phyloP scores from a whole-genome alignment of 30 jellyfish, hydroid and myxozoan genomes.

The Mastigias papua region DNA sequence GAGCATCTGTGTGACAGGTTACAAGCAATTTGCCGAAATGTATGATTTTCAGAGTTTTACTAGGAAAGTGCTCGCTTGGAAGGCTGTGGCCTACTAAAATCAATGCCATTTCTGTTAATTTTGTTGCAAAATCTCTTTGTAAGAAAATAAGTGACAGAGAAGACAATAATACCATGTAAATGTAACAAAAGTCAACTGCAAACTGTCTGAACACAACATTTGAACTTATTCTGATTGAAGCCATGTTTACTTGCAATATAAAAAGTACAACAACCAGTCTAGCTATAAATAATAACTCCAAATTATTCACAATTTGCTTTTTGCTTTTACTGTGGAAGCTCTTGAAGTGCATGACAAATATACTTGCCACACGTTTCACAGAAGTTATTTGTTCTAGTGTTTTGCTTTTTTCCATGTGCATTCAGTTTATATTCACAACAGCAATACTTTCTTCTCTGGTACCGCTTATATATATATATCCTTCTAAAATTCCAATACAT shows the following conservation, averaged over 20 bases:
- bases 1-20: neutral
- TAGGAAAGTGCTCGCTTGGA: neutral
- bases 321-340: neutral
- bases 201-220: too few species aligned
- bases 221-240: too few species aligned
- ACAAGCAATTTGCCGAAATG: neutral
- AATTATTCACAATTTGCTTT: neutral
- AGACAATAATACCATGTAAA: too few species aligned
- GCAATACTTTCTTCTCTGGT: constrained; percentile 43
- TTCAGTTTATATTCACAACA: constrained; percentile 8
- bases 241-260: too few species aligned
- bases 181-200: too few species aligned
- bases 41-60: neutral
- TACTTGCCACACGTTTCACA: constrained; percentile 48
- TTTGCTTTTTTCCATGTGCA: constrained; percentile 6
- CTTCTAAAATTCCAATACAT: constrained; percentile 27
- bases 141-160: too few species aligned
- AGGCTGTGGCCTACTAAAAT: too few species aligned
- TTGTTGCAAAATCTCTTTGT: too few species aligned
- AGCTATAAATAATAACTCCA: too few species aligned
- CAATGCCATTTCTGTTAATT: too few species aligned
- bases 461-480: constrained; percentile 37
- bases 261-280: neutral
- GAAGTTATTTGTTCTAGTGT: too few species aligned
- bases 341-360: constrained; percentile 9